Evolutionary conservation across 2,113 vertebrate species (phyloP).

Genomic region (Lophotis ruficrista): DNA sequence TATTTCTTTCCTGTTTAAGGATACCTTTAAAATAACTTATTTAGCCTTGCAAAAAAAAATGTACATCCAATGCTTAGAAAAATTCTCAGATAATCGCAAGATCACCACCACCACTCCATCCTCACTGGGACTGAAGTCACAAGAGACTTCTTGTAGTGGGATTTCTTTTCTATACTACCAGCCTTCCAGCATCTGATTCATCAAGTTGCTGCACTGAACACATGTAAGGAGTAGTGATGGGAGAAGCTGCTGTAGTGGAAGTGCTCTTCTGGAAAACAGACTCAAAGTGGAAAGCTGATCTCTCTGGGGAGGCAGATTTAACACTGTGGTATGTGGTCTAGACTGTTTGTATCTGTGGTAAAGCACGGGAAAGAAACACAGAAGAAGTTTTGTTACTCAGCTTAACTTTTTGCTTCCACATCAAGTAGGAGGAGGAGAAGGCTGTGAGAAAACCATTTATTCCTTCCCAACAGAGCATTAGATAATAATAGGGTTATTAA

Average conservation of each 20-base stretch:
- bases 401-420: constrained; percentile 13
- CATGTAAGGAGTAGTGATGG: neutral
- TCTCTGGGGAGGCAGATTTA: constrained; percentile 13
- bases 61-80: neutral
- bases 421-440: neutral
- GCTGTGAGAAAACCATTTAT: neutral
- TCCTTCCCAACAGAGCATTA: constrained; percentile 2
- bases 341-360: constrained; percentile 5
- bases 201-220: neutral
- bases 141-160: neutral
- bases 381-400: neutral
- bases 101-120: neutral
- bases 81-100: neutral
- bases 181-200: neutral
- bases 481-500: constrained; percentile 5
- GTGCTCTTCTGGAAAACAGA: neutral
- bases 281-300: neutral
- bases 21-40: neutral
- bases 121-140: neutral
- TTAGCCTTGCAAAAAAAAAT: neutral
- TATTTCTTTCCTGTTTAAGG: neutral
- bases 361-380: neutral
- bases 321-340: constrained; percentile 8
- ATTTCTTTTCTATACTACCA: neutral
- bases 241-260: neutral